A percentile compares a stretch with the other conserved stretches of the same genome.
Evolutionary conservation across 2,113 vertebrate genomes (phyloP).

Genomic region (Micromys minutus): DNA sequence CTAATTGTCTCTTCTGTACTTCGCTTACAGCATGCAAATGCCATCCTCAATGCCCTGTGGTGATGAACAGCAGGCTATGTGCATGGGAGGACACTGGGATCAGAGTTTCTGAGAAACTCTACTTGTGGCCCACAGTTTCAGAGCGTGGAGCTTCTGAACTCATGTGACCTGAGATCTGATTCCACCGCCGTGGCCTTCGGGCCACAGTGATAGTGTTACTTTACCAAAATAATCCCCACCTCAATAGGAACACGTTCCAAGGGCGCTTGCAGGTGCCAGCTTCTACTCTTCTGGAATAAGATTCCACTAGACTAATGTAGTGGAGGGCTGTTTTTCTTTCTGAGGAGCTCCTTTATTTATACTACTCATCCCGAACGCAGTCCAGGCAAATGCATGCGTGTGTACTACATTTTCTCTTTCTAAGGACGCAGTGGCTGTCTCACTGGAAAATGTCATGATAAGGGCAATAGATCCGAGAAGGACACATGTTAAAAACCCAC

Average conservation of each 20-base stretch:
- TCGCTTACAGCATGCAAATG: too few relatives aligned
- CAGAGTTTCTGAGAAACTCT: slow-evolving; percentile 49
- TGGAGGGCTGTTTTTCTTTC: slow-evolving; percentile 58
- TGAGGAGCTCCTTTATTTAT: not conserved
- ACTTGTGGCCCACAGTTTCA: slow-evolving; percentile 71
- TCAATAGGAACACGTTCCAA: slow-evolving; percentile 61
- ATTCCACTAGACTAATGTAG: slow-evolving; percentile 53
- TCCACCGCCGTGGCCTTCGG: slow-evolving; percentile 51
- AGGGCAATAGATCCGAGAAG: not conserved
- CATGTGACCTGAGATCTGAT: slow-evolving; percentile 77
- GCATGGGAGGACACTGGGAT: slow-evolving; percentile 26
- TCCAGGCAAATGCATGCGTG: not conserved
- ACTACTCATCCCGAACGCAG: slow-evolving; percentile 21
- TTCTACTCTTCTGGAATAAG: slow-evolving; percentile 71
- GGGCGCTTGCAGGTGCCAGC: slow-evolving; percentile 56
- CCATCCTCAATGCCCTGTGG: not conserved
- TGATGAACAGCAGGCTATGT: not conserved
- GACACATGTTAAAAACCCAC: not conserved
- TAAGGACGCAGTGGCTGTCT: not conserved
- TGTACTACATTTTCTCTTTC: not conserved
- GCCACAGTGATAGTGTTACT: slow-evolving; percentile 73
- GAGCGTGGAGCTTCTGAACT: slow-evolving; percentile 75
- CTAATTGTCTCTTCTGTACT: not conserved
- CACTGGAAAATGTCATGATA: not conserved
- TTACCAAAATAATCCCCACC: slow-evolving; percentile 70